Conservation (phyloP, 2,113 vertebrate species). For the Corvus hawaiiensis region DNA sequence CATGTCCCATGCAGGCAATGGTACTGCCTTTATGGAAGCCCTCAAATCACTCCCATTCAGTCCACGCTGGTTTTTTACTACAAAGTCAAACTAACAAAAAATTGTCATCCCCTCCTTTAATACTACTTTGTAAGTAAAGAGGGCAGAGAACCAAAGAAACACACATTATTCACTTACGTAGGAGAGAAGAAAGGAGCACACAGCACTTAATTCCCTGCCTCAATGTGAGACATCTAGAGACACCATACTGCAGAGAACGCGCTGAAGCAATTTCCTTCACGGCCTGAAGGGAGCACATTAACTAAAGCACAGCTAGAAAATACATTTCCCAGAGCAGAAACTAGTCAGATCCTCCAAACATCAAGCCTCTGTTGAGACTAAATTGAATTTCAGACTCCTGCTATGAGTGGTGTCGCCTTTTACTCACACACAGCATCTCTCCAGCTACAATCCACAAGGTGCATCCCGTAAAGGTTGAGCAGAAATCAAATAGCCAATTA, state of each 20-base stretch:
- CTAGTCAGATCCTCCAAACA: neutral
- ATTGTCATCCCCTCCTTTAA: neutral
- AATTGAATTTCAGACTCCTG: neutral
- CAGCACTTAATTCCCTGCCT: neutral
- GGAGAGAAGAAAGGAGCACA: neutral
- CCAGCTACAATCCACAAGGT: neutral
- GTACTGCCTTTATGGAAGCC: neutral
- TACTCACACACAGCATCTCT: neutral
- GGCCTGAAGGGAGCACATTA: neutral
- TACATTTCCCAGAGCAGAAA: neutral
- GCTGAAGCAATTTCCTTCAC: neutral
- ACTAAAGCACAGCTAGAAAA: neutral
- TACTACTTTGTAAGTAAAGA: neutral
- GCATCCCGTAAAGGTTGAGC: neutral
- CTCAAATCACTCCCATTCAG: neutral
- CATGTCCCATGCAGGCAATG: neutral
- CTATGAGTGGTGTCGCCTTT: neutral
- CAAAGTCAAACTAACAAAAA: neutral
- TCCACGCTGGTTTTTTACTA: neutral
- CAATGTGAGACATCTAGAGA: neutral
- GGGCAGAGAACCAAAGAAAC: neutral
- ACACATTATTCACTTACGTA: neutral
- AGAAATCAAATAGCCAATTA: neutral
- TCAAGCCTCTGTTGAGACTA: accelerated
- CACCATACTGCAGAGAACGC: neutral